Base-by-base conservation (phyloP, 2,113 vertebrate genomes). In the Siniperca knerii region DNA sequence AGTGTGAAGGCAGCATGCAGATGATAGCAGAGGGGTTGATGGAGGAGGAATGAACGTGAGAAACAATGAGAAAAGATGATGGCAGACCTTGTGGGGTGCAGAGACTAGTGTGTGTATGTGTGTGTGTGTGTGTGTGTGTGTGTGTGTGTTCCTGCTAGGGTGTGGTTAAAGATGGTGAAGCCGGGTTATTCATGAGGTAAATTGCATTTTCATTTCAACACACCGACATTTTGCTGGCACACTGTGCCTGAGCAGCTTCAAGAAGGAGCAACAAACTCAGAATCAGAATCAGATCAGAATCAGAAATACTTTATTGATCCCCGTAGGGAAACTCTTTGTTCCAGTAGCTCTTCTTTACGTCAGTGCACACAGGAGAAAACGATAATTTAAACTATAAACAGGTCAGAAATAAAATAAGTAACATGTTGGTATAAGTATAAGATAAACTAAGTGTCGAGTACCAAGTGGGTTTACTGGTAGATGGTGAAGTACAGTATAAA, bases 1-100 rank as follows among this genome's bases (percentile, higher is more conserved):
- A 76, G 68, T 74, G 73, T 67, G 83, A 86, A 74, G 74, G 72
- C 55, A 75, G 86, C 67, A 78, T 80, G 50, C 84, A 76, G 88
- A 88, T 89, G 68, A 82, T 33, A 69, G 77, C 21, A 40, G 55
- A 71, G 18, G 10, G 75, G 46, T 21, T 72, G 74, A 82, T 42
- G 57, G 16, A 79, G 70, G 83, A 40, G 0, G 65, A 85, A 79
- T 50, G 35, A 48, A 92, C 72, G 75, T 9, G 8, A 83, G 81
- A 80, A 84, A 86, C 75, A 78, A 79, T 76, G 55, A 70, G 66
- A 77, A 79, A 81, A 88, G 70, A 65, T 75, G 40, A 72, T n/a
- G 78, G 20, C 40, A 75, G 2, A 62, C 55, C 6, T 20, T 70
- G 76, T 16, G 23, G 37, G 55, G 35, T 54, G 75, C 15, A 23